Evolutionary conservation across 2,888 invertebrate species (phyloP).

Genomic region (Colletes collaris): DNA sequence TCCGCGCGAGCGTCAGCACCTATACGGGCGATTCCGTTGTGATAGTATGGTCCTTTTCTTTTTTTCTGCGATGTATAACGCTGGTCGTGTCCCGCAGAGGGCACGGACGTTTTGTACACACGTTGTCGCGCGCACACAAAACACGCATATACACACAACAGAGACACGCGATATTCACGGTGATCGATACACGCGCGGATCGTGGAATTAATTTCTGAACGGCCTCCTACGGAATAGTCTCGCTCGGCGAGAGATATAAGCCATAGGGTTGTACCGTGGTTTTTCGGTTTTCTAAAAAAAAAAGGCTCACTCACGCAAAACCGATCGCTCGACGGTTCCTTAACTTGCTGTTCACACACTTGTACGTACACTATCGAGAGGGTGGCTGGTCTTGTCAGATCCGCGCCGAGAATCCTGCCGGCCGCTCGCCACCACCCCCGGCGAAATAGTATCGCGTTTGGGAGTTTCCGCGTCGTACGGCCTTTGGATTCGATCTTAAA

Average conservation of each 20-base stretch:
- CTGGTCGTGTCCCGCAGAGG: slow-evolving; percentile 11
- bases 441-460: no score
- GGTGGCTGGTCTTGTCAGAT: slow-evolving; percentile 73
- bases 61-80: slow-evolving; percentile 50
- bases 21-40: slow-evolving; percentile 53
- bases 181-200: slow-evolving; percentile 25
- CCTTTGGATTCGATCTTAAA: no score
- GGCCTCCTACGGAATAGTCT: slow-evolving; percentile 25
- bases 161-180: not conserved
- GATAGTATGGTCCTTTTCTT: slow-evolving; percentile 48
- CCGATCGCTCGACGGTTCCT: slow-evolving; percentile 63
- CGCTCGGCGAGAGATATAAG: slow-evolving; percentile 1
- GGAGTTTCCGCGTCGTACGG: no score
- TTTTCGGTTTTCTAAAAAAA: slow-evolving; percentile 22
- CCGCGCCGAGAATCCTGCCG: slow-evolving; percentile 66
- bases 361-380: slow-evolving; percentile 69
- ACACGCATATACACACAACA: not conserved
- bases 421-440: no score
- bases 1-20: slow-evolving; percentile 26
- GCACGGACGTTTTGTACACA: slow-evolving; percentile 20
- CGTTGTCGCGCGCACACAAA: slow-evolving; percentile 16
- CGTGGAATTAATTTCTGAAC: slow-evolving; percentile 25
- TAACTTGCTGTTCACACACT: slow-evolving; percentile 60
- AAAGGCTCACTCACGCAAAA: slow-evolving; percentile 42
- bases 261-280: slow-evolving; percentile 31